These are phyloP conservation scores for Myiozetetes cayanensis DNA, from an alignment of 2,113 vertebrate species.

Conservation along the genomic window DNA sequence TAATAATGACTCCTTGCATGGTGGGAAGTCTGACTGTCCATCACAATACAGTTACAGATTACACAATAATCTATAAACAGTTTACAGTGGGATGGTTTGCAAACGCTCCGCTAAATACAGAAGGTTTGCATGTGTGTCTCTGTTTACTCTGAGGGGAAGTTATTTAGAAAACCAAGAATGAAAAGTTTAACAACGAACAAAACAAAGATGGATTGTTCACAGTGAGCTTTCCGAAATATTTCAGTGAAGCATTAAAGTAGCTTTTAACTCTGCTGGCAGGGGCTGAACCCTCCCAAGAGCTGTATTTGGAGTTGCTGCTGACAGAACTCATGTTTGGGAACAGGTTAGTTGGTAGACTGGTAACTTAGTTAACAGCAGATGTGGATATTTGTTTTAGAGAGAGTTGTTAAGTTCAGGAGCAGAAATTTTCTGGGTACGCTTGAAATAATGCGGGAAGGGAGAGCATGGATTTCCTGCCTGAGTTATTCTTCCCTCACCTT, in stretches of 20 bases:
- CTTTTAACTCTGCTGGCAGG: not conserved
- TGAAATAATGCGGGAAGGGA: not conserved
- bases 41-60: not conserved
- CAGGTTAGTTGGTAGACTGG: not conserved
- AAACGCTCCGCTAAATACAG: not conserved
- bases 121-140: not conserved
- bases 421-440: not conserved
- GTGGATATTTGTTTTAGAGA: not conserved
- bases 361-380: not conserved
- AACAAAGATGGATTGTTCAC: not conserved
- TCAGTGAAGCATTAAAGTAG: not conserved
- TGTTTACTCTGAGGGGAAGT: not conserved
- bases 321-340: not conserved
- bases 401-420: not conserved
- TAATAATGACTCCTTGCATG: fast-evolving
- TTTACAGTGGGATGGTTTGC: not conserved
- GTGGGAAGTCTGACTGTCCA: not conserved
- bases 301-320: not conserved
- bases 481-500: not conserved
- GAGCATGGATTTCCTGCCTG: not conserved
- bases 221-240: not conserved
- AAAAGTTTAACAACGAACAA: not conserved
- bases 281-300: not conserved
- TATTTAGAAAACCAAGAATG: not conserved
- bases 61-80: not conserved